Evolutionary conservation across 2,113 vertebrate species (phyloP).

Genomic region (Arenaria interpres): DNA sequence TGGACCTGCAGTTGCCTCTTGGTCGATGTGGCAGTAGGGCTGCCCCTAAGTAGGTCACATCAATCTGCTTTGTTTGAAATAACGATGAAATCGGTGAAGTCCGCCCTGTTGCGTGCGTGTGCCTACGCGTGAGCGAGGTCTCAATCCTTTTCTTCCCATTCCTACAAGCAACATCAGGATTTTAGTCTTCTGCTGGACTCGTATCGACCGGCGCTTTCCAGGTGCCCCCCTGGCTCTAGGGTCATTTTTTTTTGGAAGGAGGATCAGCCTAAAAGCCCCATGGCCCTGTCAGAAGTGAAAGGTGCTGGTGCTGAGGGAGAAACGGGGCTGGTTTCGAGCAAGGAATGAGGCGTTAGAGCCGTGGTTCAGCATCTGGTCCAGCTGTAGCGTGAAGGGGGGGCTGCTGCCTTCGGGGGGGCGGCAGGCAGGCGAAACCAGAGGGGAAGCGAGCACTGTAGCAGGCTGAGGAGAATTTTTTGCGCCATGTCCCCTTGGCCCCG

Average conservation of each 20-base stretch:
- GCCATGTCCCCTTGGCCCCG: neutral
- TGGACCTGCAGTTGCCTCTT: neutral
- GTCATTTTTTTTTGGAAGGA: neutral
- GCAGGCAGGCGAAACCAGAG: neutral
- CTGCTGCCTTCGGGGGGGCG: neutral
- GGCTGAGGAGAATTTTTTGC: neutral
- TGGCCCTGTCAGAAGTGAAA: rapidly evolving
- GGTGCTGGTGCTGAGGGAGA: neutral
- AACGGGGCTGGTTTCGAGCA: neutral
- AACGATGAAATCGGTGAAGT: rapidly evolving
- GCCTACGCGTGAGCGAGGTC: neutral
- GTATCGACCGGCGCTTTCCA: rapidly evolving
- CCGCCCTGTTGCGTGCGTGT: rapidly evolving
- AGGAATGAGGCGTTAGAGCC: rapidly evolving
- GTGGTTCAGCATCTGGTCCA: neutral
- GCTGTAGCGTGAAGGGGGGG: neutral
- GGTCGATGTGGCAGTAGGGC: rapidly evolving
- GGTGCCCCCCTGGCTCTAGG: neutral
- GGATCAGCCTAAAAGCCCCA: neutral
- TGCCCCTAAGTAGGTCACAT: neutral
- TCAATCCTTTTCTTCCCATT: neutral
- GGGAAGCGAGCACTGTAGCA: neutral
- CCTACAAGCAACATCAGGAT: neutral
- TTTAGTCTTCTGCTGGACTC: neutral
- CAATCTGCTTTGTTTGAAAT: neutral